These are phyloP conservation scores for Lagocephalus sceleratus DNA, from an alignment of 2,797 vertebrate genomes.

Conservation along the genomic window DNA sequence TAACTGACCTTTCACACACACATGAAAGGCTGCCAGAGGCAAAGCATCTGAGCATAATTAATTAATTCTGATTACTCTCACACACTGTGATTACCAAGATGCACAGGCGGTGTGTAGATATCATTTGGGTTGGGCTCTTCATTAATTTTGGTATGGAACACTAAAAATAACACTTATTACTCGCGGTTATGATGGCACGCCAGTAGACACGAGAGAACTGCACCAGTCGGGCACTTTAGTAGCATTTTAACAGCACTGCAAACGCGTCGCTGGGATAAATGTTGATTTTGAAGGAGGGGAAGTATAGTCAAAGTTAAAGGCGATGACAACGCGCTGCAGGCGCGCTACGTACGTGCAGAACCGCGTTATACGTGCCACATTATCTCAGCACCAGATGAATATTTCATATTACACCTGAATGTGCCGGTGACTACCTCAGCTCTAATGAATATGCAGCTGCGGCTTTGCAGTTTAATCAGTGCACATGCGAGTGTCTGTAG, in stretches of 20 bases:
- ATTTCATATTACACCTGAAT: slow-evolving; percentile 25
- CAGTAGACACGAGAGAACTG: background rate
- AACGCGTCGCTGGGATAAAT: too few species aligned
- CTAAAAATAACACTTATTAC: too few species aligned
- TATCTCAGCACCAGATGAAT: slow-evolving; percentile 16
- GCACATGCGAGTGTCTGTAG: background rate
- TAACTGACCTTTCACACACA: slow-evolving; percentile 54
- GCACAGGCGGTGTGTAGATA: slow-evolving; percentile 26
- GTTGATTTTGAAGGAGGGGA: too few species aligned
- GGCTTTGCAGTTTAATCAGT: slow-evolving; percentile 10
- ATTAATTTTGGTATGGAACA: slow-evolving; percentile 19
- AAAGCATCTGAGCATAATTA: slow-evolving; percentile 46
- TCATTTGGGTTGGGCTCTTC: slow-evolving; percentile 31
- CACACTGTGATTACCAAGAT: slow-evolving; percentile 36
- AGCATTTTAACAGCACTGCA: too few species aligned
- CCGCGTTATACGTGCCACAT: slow-evolving; percentile 14
- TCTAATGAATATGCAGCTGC: slow-evolving; percentile 27
- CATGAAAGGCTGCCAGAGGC: slow-evolving; percentile 47
- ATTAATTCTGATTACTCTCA: slow-evolving; percentile 45
- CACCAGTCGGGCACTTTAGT: background rate
- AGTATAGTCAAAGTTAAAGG: slow-evolving; percentile 1
- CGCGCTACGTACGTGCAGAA: slow-evolving; percentile 9
- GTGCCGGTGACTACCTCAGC: slow-evolving; percentile 7
- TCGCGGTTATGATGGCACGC: too few species aligned
- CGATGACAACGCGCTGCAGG: slow-evolving; percentile 3